Conservation (phyloP, 37 sponge, comb jelly and placozoan genomes). For the Hormiphora californensis region DNA sequence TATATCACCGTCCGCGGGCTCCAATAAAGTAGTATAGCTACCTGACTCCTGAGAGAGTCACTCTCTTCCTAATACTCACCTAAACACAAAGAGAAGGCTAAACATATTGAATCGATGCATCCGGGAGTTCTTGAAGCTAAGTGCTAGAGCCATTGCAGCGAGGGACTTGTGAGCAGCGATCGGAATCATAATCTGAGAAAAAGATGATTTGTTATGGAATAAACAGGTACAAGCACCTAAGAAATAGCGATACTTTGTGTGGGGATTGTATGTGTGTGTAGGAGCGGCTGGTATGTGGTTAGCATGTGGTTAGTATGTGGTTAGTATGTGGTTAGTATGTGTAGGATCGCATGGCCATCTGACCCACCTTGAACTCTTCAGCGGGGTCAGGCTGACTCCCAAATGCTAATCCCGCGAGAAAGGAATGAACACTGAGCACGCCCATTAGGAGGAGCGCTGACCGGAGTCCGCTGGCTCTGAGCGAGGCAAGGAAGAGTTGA, state of each 20-base stretch:
- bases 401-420: conserved; percentile 43
- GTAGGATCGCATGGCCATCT: neutral
- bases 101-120: neutral
- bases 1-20: no score
- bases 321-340: neutral
- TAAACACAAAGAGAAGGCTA: neutral
- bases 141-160: conserved; percentile 38
- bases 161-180: conserved; percentile 52
- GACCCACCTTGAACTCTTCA: conserved; percentile 42
- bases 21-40: no score
- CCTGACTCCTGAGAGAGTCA: no score
- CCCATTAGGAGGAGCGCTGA: conserved; percentile 4
- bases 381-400: conserved; percentile 52
- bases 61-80: no score
- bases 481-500: conserved; percentile 14
- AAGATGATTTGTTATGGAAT: neutral
- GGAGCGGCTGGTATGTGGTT: neutral
- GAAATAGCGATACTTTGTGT: neutral
- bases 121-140: neutral
- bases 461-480: neutral
- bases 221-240: neutral
- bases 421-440: conserved; percentile 12
- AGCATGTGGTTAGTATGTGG: neutral
- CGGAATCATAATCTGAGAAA: conserved; percentile 30
- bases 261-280: neutral